Percentiles rank a stretch among this genome's conserved stretches.
These are phyloP conservation scores for Trachymyrmex septentrionalis DNA, from an alignment of 1,140 invertebrate genomes.

Conservation along the genomic window DNA sequence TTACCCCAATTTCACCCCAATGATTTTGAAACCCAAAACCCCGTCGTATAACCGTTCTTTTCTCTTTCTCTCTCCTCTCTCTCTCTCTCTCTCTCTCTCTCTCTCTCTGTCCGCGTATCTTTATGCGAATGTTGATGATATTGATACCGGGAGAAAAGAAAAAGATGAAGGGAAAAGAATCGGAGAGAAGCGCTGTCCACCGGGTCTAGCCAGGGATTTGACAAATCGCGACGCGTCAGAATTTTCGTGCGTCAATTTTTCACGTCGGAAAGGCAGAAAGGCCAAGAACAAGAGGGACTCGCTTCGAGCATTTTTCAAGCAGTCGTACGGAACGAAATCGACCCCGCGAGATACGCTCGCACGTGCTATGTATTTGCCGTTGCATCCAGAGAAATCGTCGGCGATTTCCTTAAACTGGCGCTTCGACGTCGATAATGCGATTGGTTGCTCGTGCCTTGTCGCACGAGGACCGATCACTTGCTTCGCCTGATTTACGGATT, in stretches of 20 bases:
- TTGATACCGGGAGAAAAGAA: slow-evolving; percentile 78
- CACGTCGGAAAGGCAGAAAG: slow-evolving; percentile 71
- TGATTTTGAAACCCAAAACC: slow-evolving; percentile 85
- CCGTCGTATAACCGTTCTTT: slow-evolving; percentile 62
- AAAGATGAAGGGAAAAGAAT: slow-evolving; percentile 49
- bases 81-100: slow-evolving; percentile 45
- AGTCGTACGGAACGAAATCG: slow-evolving; percentile 81
- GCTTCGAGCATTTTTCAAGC: slow-evolving; percentile 83
- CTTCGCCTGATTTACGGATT: slow-evolving; percentile 58
- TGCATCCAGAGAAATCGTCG: slow-evolving; percentile 70
- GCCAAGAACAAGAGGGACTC: slow-evolving; percentile 74
- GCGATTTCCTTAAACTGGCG: slow-evolving; percentile 78
- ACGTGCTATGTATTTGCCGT: slow-evolving; percentile 39
- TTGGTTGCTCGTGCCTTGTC: slow-evolving; percentile 66
- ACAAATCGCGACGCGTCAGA: slow-evolving; percentile 83
- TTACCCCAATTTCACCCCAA: slow-evolving; percentile 86
- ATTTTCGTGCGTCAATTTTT: slow-evolving; percentile 84
- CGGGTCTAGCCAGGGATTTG: slow-evolving; percentile 73
- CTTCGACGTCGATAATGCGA: slow-evolving; percentile 74
- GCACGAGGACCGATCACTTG: slow-evolving; percentile 48
- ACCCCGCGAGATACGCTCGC: slow-evolving; percentile 51
- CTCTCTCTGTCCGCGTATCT: slow-evolving; percentile 49
- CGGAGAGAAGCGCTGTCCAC: slow-evolving; percentile 60
- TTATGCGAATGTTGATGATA: slow-evolving; percentile 76
- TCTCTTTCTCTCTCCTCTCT: too few species aligned